Evolutionary conservation across 2,797 vertebrate species (phyloP).

Genomic region (Tragelaphus oryx): DNA sequence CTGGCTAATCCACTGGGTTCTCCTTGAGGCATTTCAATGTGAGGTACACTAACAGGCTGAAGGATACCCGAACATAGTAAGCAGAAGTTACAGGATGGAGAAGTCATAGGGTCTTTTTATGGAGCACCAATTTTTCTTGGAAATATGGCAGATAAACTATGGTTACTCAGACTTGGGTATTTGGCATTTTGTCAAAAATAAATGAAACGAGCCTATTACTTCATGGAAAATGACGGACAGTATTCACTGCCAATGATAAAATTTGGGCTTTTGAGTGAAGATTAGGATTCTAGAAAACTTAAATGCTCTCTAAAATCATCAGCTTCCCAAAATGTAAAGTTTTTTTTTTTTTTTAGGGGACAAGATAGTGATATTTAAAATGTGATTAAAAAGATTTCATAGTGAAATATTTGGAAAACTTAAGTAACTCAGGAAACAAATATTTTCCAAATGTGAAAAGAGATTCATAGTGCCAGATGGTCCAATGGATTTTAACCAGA

Average conservation of each 20-base stretch:
- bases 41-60: neutral
- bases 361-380: neutral
- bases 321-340: neutral
- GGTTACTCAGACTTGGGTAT: neutral
- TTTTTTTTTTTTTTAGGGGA: neutral
- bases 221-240: neutral
- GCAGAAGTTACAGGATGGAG: neutral
- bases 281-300: conserved; percentile 7
- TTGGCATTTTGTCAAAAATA: neutral
- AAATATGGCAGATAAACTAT: neutral
- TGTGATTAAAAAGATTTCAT: neutral
- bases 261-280: conserved; percentile 7
- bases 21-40: neutral
- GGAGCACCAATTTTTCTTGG: neutral
- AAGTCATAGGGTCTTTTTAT: neutral
- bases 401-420: neutral
- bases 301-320: neutral
- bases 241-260: neutral
- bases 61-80: neutral
- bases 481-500: neutral
- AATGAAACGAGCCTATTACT: neutral
- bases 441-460: neutral
- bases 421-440: neutral
- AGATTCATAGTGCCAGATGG: neutral
- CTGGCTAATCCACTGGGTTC: neutral